These are phyloP conservation scores for Caenorhabditis becei DNA, from an alignment of 2,888 invertebrate species.

Conservation along the genomic window DNA sequence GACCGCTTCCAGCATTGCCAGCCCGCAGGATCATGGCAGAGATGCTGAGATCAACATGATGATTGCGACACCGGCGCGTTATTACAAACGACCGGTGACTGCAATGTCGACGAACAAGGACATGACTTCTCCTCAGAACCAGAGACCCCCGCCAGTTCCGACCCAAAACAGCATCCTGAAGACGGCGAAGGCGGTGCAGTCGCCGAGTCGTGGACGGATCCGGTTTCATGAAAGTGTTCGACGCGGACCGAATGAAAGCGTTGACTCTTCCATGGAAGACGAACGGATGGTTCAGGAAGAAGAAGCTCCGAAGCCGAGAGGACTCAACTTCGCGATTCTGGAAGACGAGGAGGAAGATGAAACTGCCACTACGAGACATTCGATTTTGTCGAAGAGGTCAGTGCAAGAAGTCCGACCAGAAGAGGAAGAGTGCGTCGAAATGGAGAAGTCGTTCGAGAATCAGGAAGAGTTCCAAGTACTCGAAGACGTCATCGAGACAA, in stretches of 20 bases:
- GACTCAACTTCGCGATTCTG: constrained; percentile 32
- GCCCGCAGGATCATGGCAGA: background rate
- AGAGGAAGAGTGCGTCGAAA: constrained; percentile 1
- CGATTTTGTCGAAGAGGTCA: background rate
- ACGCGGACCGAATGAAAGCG: constrained; percentile 20
- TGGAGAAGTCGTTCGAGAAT: constrained; percentile 10
- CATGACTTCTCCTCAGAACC: constrained; percentile 15
- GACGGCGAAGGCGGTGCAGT: constrained; percentile 32
- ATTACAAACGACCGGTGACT: constrained; percentile 31
- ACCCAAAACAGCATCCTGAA: constrained; percentile 43
- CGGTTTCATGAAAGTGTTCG: constrained; percentile 38
- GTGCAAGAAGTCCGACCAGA: background rate
- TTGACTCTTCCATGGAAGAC: background rate
- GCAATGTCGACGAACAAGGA: background rate
- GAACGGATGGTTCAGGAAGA: background rate
- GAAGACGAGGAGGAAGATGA: constrained; percentile 38
- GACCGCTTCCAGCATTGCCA: background rate
- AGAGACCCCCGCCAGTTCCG: constrained; percentile 15
- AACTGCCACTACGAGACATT: background rate
- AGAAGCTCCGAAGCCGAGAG: background rate
- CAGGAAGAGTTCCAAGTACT: constrained; percentile 14
- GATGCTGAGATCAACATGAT: constrained; percentile 18
- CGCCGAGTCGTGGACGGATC: constrained; percentile 40
- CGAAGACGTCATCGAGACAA: background rate
- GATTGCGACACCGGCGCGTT: constrained; percentile 46